phyloP scores from a whole-genome alignment of 2,113 vertebrate species.

The Ageneiosus marmoratus region DNA sequence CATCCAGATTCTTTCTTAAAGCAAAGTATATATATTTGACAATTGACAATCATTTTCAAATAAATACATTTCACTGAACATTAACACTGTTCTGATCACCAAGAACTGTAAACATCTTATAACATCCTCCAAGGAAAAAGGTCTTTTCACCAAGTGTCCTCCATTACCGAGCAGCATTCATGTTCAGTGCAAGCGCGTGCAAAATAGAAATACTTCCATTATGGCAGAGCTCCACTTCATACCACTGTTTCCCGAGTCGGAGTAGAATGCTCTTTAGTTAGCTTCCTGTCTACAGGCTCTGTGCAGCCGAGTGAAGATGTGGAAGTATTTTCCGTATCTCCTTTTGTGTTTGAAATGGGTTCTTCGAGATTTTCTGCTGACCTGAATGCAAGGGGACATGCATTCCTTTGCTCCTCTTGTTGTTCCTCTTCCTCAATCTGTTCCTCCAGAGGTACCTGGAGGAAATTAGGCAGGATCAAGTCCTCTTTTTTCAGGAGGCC shows the following conservation, averaged over 20 bases:
- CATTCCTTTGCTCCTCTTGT: neutral
- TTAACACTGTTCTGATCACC: conserved; percentile 27
- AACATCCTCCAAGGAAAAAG: neutral
- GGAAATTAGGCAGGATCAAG: conserved; percentile 82
- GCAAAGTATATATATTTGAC: conserved; percentile 30
- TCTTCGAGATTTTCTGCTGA: conserved; percentile 20
- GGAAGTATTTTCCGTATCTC: neutral
- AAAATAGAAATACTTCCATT: conserved; percentile 26
- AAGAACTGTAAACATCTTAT: conserved; percentile 44
- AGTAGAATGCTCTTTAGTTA: conserved; percentile 28
- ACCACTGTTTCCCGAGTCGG: conserved; percentile 54
- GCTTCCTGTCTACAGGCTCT: conserved; percentile 20
- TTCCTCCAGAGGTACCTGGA: conserved; percentile 72
- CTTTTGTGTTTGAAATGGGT: conserved; percentile 7
- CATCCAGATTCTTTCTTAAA: neutral
- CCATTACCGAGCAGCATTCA: conserved; percentile 4
- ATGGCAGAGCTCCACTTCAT: conserved; percentile 23
- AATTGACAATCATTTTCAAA: conserved; percentile 19
- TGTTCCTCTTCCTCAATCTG: neutral
- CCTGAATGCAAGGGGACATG: neutral
- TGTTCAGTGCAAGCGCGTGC: conserved; percentile 27
- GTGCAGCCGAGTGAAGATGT: neutral
- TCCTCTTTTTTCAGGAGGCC: conserved; percentile 84
- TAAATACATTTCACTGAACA: conserved; percentile 49
- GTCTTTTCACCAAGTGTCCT: conserved; percentile 15